Base-by-base conservation (phyloP, 2,888 invertebrate species). In the Tiliacea citrago region DNA sequence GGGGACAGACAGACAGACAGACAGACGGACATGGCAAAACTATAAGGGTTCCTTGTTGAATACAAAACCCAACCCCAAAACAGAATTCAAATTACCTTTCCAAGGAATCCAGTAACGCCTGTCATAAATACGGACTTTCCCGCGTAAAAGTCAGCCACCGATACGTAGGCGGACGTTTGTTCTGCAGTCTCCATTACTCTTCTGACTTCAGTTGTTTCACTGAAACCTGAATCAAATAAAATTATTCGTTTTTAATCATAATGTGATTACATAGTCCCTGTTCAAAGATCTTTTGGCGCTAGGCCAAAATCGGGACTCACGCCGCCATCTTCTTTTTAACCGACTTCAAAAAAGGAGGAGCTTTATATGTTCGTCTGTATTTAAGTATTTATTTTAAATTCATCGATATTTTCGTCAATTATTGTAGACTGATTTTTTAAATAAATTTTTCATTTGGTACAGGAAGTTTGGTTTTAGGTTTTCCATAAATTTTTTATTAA, bases 71-170 rank as follows among this genome's bases (percentile, higher is more conserved):
- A 35, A 42, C n/a, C n/a, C n/a, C n/a, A 42, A 7, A 63, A 18
- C 5, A 18, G 45, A 18, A 13, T 21, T 18, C 18, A 7, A 18
- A 29, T 47, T 39, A 91, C 92, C 86, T 91, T 91, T 67, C 92
- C 92, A 18, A 92, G 73, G 63, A 90, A 92, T 13, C 92, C 92
- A 24, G 92, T 91, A 1, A 83, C 90, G 0, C 92, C 92, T 1
- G 92, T 92, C 1, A 92, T 79, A 21, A 92, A 91, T 0, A 92
- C 81, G 0, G 92, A 91, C 68, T 86, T 89, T 2, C 90, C 90
- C 8, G 87, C 82, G 57, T 92, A 92, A 70, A 84, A 90, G 1
- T 90, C 86, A 0, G 88, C 78, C 1, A 91, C 83, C 0, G 90
- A 76, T 42, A 39, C 42, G 61, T 74, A 73, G 29, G 29, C 39